phyloP scores from a whole-genome alignment of 1,140 invertebrate genomes.

The Trichonephila clavipes region DNA sequence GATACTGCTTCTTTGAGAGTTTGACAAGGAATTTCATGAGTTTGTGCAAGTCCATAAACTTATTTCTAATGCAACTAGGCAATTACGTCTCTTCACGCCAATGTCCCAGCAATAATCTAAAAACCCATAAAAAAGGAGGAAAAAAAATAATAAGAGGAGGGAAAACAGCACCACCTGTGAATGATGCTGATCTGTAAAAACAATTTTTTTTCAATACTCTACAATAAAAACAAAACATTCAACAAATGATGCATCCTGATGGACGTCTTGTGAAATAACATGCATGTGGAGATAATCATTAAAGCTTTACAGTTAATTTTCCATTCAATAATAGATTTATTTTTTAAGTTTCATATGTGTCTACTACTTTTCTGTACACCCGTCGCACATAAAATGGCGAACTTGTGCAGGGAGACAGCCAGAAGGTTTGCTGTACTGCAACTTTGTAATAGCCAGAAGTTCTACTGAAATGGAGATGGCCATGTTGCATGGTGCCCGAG shows the following conservation, averaged over 20 bases:
- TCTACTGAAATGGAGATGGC: too few species aligned
- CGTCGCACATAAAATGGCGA: neutral
- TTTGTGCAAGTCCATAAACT: neutral
- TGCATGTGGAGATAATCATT: neutral
- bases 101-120: too few species aligned
- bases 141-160: neutral
- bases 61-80: neutral
- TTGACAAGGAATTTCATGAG: neutral
- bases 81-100: neutral
- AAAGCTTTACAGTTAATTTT: neutral
- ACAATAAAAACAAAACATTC: neutral
- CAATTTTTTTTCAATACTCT: neutral
- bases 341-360: neutral
- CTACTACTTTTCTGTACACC: neutral
- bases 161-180: neutral
- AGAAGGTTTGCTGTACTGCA: conserved; percentile 10
- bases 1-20: neutral
- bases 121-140: too few species aligned
- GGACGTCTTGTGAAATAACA: neutral
- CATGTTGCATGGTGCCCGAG: too few species aligned
- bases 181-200: neutral
- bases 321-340: neutral
- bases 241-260: neutral
- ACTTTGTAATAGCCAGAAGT: neutral
- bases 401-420: neutral